Base-by-base conservation (phyloP, 2,797 vertebrate species). In the Dermochelys coriacea region DNA sequence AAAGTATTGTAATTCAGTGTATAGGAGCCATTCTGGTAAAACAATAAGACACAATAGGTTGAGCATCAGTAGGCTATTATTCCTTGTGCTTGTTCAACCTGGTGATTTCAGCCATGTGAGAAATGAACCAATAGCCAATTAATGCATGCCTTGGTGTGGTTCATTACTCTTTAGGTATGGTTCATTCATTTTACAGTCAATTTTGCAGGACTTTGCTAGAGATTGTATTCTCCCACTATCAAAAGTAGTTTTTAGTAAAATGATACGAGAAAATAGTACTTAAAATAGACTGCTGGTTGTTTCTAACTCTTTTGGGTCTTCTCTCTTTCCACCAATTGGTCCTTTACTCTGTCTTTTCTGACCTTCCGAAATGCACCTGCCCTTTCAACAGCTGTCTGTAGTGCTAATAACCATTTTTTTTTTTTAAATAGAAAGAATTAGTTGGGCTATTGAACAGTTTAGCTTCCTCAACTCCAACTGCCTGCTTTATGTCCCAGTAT, bases 161-260 rank as follows among this genome's bases (percentile, higher is more conserved):
- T 71, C n/a, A 34, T 61, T 34, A 15, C 59, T 61, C 31, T 61
- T 19, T 71, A 11, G 6, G 19, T 21, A 71, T 94, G 88, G 95
- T 41, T 92, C 88, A 92, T 74, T 91, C 3, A 91, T 93, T 96
- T 96, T 94, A 90, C 93, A 52, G 50, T 92, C 89, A 49, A 88
- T 47, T 86, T 91, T 95, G 41, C n/a, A n/a, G 37, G 9, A 41
- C 19, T 71, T 41, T 71, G 37, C 68, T 71, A 25, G 11, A 37
- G 9, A 71, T 37, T 41, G 68, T 71, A 23, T 71, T 68, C n/a
- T 37, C 18, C 64, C 64, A 41, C n/a, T 41, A 37, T 41, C 68
- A 37, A 71, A 23, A 71, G 21, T 71, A 25, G 8, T 12, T 71
- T 71, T 77, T 77, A 45, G 7, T 29, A 18, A 49, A 18, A 49